A percentile compares a stretch with the other conserved stretches of the same genome.
phyloP scores from a whole-genome alignment of 2,113 vertebrate species.

The Gnathonemus echidnorhynchus region DNA sequence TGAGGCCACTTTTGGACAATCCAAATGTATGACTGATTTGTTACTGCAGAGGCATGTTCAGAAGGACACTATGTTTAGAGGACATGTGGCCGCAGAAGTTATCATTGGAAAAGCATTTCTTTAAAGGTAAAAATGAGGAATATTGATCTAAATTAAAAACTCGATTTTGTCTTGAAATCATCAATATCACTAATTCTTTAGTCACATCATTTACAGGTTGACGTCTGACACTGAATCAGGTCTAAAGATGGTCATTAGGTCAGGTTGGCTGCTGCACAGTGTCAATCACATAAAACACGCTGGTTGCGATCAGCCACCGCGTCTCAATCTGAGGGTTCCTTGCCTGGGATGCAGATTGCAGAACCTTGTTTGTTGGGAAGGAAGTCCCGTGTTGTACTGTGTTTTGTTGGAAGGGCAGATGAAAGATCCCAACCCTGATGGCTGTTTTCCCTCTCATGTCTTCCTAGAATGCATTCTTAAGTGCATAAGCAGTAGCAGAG shows the following conservation, averaged over 20 bases:
- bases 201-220: not conserved
- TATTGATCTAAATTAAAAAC: not conserved
- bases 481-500: not conserved
- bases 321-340: not conserved
- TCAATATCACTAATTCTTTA: not conserved
- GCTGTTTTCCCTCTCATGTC: not conserved
- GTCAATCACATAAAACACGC: not conserved
- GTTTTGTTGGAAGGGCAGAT: constrained; percentile 6
- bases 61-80: not conserved
- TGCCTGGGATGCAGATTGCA: not conserved
- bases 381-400: not conserved
- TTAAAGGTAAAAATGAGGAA: not conserved
- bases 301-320: not conserved
- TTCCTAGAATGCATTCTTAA: not conserved
- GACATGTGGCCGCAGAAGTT: not conserved
- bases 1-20: not conserved
- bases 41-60: not conserved
- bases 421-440: not conserved
- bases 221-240: not conserved
- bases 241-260: not conserved
- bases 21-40: not conserved
- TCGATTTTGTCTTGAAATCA: not conserved
- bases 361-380: not conserved
- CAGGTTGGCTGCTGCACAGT: not conserved
- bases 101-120: not conserved